phyloP scores from a whole-genome alignment of 1,140 invertebrate genomes.

The Campoletis sonorensis region DNA sequence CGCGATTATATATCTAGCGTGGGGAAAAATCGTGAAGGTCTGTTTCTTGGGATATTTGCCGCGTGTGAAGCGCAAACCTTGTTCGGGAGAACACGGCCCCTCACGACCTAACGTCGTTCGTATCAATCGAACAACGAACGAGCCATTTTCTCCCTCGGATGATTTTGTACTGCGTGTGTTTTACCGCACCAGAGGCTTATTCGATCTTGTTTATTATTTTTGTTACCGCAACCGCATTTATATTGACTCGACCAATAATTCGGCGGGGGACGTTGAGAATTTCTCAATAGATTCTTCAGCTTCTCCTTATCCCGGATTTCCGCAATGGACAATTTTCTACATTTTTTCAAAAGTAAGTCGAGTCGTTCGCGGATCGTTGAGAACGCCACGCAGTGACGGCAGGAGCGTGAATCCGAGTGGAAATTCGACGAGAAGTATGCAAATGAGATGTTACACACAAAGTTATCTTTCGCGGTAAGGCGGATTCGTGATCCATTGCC shows the following conservation, averaged over 20 bases:
- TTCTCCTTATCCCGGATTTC: too few species aligned
- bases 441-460: neutral
- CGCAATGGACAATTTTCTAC: too few species aligned
- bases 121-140: slow-evolving; percentile 42
- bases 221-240: neutral
- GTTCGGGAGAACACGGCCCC: neutral
- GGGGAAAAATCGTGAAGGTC: neutral
- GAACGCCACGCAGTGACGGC: too few species aligned
- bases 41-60: too few species aligned
- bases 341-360: too few species aligned
- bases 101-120: slow-evolving; percentile 41
- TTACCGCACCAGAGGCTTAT: neutral
- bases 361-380: too few species aligned
- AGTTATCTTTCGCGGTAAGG: neutral
- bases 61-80: neutral
- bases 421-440: neutral
- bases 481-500: neutral
- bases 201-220: neutral
- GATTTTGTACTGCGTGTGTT: neutral
- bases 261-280: too few species aligned
- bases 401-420: neutral
- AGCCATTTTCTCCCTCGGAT: slow-evolving; percentile 21
- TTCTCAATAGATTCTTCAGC: too few species aligned
- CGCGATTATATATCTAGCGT: neutral
- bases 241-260: too few species aligned